These are phyloP conservation scores for Oxyruncus cristatus DNA, from an alignment of 2,113 vertebrate species.

Conservation along the genomic window DNA sequence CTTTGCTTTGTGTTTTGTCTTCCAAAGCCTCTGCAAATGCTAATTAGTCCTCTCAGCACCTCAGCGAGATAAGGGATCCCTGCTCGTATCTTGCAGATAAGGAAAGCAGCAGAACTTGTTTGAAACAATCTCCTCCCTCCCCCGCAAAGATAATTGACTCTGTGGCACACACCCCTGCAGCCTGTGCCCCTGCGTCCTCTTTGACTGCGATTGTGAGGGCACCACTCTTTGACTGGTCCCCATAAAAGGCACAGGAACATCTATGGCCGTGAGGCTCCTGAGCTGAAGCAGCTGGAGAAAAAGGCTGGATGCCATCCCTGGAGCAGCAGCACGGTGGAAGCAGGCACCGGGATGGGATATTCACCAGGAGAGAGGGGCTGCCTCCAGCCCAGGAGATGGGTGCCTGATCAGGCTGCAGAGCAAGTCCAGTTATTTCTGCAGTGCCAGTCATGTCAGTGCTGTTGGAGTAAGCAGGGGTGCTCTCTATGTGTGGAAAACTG, in stretches of 20 bases:
- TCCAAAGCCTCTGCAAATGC: background rate
- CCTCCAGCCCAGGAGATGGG: rapidly evolving
- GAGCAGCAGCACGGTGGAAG: background rate
- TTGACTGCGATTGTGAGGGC: background rate
- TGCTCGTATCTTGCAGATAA: slow-evolving; percentile 38
- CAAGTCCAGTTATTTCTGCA: rapidly evolving
- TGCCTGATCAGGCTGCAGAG: background rate
- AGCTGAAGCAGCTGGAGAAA: background rate
- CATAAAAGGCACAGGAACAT: background rate
- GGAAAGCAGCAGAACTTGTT: slow-evolving; percentile 51
- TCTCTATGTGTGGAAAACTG: background rate
- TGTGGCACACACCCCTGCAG: background rate
- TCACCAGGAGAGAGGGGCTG: background rate
- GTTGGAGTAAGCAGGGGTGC: background rate
- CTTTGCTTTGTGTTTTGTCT: slow-evolving; percentile 30
- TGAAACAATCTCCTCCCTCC: slow-evolving; percentile 2
- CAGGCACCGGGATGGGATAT: rapidly evolving
- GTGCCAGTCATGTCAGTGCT: background rate
- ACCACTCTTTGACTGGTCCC: background rate
- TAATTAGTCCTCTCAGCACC: slow-evolving; percentile 54
- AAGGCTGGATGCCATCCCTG: background rate
- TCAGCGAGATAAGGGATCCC: slow-evolving; percentile 8
- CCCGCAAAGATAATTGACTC: background rate
- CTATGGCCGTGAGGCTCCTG: background rate
- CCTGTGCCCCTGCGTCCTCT: background rate